Evolutionary conservation across 1,140 invertebrate species (phyloP).

Genomic region (Coelopa frigida): DNA sequence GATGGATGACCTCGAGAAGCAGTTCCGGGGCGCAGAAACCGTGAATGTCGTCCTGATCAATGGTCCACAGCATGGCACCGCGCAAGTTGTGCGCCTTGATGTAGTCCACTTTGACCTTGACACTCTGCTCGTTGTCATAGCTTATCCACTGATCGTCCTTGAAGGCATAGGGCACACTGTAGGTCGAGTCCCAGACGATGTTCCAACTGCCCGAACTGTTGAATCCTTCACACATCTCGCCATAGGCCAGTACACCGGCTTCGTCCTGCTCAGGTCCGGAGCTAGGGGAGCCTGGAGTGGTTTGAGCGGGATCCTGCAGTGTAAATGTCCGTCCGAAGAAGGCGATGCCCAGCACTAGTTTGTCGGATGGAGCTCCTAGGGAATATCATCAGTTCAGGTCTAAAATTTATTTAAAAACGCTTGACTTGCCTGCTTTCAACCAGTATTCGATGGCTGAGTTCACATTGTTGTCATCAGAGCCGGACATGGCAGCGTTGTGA

Average conservation of each 20-base stretch:
- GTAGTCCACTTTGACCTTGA: slow-evolving; percentile 41
- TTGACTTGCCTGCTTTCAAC: slow-evolving; percentile 50
- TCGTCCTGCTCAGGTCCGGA: slow-evolving; percentile 41
- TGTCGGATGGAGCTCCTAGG: slow-evolving; percentile 52
- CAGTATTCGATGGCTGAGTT: slow-evolving; percentile 52
- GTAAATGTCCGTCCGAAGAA: slow-evolving; percentile 62
- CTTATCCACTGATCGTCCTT: slow-evolving; percentile 45
- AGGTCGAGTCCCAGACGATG: slow-evolving; percentile 19
- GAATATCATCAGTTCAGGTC: neutral
- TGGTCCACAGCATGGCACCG: slow-evolving; percentile 56
- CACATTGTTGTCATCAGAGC: slow-evolving; percentile 23
- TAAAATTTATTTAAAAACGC: neutral
- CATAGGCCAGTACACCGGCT: slow-evolving; percentile 65
- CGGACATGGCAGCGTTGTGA: slow-evolving; percentile 54
- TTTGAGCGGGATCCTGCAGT: slow-evolving; percentile 44
- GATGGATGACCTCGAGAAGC: slow-evolving; percentile 3
- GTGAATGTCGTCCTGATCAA: slow-evolving; percentile 55
- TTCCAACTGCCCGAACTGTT: slow-evolving; percentile 20
- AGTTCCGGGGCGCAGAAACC: slow-evolving; percentile 35
- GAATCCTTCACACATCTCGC: slow-evolving; percentile 54
- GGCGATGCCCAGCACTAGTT: slow-evolving; percentile 61
- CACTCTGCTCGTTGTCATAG: slow-evolving; percentile 41
- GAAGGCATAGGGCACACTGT: slow-evolving; percentile 41
- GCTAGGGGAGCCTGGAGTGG: slow-evolving; percentile 50
- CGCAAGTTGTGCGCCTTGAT: slow-evolving; percentile 43